Conservation (phyloP, 2,888 invertebrate genomes). For the Heliconius aoede region DNA sequence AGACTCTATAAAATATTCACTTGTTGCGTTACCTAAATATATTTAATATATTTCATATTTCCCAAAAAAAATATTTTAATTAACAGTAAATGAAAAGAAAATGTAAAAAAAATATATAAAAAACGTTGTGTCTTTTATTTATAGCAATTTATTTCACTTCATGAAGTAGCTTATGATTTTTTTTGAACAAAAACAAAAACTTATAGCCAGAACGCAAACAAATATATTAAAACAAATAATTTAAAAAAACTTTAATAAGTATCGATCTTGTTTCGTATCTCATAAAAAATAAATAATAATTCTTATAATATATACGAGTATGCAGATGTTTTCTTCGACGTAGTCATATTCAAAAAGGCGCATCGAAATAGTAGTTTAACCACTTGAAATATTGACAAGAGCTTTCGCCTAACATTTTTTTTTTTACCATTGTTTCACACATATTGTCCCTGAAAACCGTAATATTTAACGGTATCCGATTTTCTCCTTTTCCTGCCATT, state of each 20-base stretch:
- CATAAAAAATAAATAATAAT: too few relatives aligned
- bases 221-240: neutral
- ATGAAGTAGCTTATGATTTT: neutral
- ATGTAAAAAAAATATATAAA: too few relatives aligned
- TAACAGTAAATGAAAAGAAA: neutral
- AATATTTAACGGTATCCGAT: conserved; percentile 9
- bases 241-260: neutral
- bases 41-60: neutral
- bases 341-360: conserved; percentile 2
- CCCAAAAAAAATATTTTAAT: neutral
- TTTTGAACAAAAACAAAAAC: neutral
- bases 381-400: conserved; percentile 23
- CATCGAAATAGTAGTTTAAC: conserved; percentile 32
- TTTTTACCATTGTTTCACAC: neutral
- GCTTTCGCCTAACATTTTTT: neutral
- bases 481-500: conserved; percentile 23
- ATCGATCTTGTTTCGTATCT: neutral
- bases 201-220: neutral
- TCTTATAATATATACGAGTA: neutral
- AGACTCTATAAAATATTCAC: too few relatives aligned
- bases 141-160: neutral
- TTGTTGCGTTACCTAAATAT: too few relatives aligned
- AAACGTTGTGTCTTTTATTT: too few relatives aligned
- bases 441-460: neutral
- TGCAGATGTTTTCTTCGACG: neutral